Evolutionary conservation across 2,797 vertebrate genomes (phyloP).

Genomic region (Oreochromis mossambicus): DNA sequence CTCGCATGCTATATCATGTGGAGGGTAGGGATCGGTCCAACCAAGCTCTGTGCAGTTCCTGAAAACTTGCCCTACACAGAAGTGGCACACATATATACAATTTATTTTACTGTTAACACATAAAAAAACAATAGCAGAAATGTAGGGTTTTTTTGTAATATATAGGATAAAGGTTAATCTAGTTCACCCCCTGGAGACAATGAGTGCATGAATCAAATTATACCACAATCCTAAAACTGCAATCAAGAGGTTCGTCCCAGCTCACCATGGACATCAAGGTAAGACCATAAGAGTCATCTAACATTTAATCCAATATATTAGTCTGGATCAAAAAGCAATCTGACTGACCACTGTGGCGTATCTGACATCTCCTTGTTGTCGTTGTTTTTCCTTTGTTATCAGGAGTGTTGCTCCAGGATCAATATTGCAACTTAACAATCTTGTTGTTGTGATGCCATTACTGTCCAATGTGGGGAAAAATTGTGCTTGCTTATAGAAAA

Average conservation of each 20-base stretch:
- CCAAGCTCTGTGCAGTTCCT: constrained; percentile 80
- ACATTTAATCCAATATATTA: too few relatives aligned
- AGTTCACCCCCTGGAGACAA: not conserved
- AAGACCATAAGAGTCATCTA: not conserved
- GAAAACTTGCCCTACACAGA: constrained; percentile 74
- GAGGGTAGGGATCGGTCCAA: constrained; percentile 79
- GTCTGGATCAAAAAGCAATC: too few relatives aligned
- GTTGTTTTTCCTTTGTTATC: not conserved
- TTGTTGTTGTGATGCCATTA: not conserved
- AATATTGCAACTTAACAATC: not conserved
- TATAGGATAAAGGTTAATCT: not conserved
- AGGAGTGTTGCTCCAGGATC: not conserved
- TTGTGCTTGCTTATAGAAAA: not conserved
- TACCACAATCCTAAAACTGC: not conserved
- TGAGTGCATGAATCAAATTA: not conserved
- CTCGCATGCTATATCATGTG: constrained; percentile 78
- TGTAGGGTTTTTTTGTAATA: not conserved
- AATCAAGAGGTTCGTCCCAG: not conserved
- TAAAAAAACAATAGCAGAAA: not conserved
- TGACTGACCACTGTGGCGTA: not conserved
- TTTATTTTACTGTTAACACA: not conserved
- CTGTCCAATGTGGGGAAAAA: not conserved
- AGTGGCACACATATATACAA: not conserved
- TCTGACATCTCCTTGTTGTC: not conserved
- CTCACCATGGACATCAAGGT: not conserved